Conservation (phyloP, 1,140 invertebrate species). For the Drosophila kanapiae region DNA sequence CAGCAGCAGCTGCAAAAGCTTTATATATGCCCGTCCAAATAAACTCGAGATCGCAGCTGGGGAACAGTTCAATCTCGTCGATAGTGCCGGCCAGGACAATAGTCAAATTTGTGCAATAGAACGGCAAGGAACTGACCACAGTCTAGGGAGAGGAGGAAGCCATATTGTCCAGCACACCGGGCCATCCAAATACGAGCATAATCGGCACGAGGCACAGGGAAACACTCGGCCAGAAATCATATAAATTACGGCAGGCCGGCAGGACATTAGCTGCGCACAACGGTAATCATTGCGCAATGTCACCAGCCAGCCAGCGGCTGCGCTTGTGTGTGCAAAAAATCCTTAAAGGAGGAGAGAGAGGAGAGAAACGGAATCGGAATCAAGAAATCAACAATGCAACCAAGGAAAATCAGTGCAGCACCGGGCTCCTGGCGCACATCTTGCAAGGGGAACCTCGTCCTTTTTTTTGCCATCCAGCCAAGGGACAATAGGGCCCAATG, state of each 20-base stretch:
- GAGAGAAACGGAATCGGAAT: constrained; percentile 49
- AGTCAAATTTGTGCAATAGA: constrained; percentile 80
- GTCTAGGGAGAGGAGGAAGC: not conserved
- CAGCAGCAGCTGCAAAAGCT: constrained; percentile 69
- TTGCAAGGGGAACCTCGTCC: constrained; percentile 43
- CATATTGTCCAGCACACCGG: constrained; percentile 70
- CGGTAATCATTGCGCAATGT: constrained; percentile 76
- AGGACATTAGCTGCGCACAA: constrained; percentile 66
- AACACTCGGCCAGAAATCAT: constrained; percentile 57
- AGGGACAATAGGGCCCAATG: constrained; percentile 56
- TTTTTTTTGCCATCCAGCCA: constrained; percentile 15
- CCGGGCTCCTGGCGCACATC: constrained; percentile 69
- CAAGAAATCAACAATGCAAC: constrained; percentile 80
- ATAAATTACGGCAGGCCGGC: constrained; percentile 65
- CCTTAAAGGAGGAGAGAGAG: constrained; percentile 23
- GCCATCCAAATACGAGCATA: constrained; percentile 31
- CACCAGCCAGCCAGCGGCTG: constrained; percentile 23
- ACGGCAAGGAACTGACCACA: constrained; percentile 70
- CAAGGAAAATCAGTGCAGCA: constrained; percentile 74
- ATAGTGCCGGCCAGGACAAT: constrained; percentile 53
- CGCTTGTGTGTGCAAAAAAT: constrained; percentile 63
- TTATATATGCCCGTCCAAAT: constrained; percentile 37
- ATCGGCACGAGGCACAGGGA: constrained; percentile 68
- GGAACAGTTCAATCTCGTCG: constrained; percentile 15
- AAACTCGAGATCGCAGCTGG: constrained; percentile 66